Percentiles rank a stretch among this genome's conserved stretches.
phyloP scores from a whole-genome alignment of 2,797 vertebrate species.

The Lagorchestes hirsutus region DNA sequence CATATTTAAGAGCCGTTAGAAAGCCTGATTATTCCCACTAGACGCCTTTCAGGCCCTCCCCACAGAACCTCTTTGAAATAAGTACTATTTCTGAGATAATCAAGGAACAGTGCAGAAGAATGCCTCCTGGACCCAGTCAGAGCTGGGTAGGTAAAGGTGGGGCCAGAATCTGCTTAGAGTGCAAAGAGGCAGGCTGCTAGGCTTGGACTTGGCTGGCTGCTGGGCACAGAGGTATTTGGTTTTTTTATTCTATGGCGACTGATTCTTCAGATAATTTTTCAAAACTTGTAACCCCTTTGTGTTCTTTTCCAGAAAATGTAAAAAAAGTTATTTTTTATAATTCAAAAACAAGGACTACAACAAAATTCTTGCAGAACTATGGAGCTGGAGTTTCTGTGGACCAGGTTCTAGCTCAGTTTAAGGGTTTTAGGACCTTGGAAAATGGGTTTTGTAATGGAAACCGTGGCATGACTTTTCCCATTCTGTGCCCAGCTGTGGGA shows the following conservation, averaged over 20 bases:
- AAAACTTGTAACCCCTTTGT: neutral
- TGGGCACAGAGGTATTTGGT: constrained; percentile 35
- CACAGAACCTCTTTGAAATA: constrained; percentile 79
- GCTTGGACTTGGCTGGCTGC: constrained; percentile 42
- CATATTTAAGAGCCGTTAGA: constrained; percentile 70
- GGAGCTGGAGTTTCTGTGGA: constrained; percentile 48
- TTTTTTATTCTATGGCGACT: constrained; percentile 49
- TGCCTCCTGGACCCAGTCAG: constrained; percentile 63
- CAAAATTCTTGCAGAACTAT: constrained; percentile 49
- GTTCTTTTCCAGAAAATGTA: constrained; percentile 51
- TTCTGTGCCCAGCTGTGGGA: constrained; percentile 52
- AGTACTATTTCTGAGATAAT: constrained; percentile 82
- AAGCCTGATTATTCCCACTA: constrained; percentile 76
- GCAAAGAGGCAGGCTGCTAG: constrained; percentile 8
- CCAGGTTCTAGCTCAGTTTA: constrained; percentile 57
- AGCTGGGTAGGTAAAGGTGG: constrained; percentile 36
- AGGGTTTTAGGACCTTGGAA: constrained; percentile 77
- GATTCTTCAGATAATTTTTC: constrained; percentile 45
- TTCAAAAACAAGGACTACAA: constrained; percentile 44
- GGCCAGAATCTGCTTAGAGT: constrained; percentile 43
- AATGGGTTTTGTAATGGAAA: constrained; percentile 74
- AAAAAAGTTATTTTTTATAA: constrained; percentile 35
- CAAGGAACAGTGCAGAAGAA: constrained; percentile 76
- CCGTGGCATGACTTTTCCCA: constrained; percentile 67
- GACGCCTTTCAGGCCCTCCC: constrained; percentile 80